Base-by-base conservation (phyloP, 2,113 vertebrate genomes). In the Oncorhynchus tshawytscha region DNA sequence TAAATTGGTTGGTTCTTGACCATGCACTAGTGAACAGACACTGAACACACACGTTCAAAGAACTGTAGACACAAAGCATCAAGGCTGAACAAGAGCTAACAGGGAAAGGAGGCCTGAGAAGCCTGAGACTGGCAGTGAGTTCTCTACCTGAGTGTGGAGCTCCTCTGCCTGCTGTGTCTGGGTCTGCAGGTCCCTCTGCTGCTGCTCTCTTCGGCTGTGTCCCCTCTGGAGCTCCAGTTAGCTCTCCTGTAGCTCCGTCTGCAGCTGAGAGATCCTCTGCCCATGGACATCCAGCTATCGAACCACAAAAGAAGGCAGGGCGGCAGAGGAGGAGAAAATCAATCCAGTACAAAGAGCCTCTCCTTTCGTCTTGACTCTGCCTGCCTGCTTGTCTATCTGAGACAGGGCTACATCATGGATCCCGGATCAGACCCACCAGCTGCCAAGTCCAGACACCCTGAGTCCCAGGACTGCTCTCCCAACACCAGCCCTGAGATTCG, bases 281-380 rank as follows among this genome's bases (percentile, higher is more conserved):
- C 96, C 93, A 92, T 94, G 93, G 94, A 94, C 91, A 93, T 95
- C 96, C 93, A 96, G 93, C 94, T 96, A 96, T 93, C 93, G 93
- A 96, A 95, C 94, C 94, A 94, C 94, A 90, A 87, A 84, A 91
- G 85, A 84, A 91, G 87, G 90, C 91, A 89, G 87, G 84, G 88
- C 78, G 77, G 92, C 18, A 70, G 92, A 94, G 93, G 91, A 95
- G 94, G 92, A 94, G 93, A 94, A 96, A 97, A 97, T 97, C 95
- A 97, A 97, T 97, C 95, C 92, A 82, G 75, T 81, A 87, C 84
- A 89, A 87, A 87, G 86, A 91, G 89, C 81, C 84, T 83, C 34
- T 66, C 67, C 31, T 51, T 67, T 76, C 78, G 80, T 86, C 79
- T 82, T 72, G 85, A 78, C 59, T 49, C 78, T 83, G 87, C 69